Percentiles rank a stretch among this genome's conserved stretches.
These are phyloP conservation scores for Eupleurogrammus muticus DNA, from an alignment of 2,797 vertebrate genomes.

Conservation along the genomic window DNA sequence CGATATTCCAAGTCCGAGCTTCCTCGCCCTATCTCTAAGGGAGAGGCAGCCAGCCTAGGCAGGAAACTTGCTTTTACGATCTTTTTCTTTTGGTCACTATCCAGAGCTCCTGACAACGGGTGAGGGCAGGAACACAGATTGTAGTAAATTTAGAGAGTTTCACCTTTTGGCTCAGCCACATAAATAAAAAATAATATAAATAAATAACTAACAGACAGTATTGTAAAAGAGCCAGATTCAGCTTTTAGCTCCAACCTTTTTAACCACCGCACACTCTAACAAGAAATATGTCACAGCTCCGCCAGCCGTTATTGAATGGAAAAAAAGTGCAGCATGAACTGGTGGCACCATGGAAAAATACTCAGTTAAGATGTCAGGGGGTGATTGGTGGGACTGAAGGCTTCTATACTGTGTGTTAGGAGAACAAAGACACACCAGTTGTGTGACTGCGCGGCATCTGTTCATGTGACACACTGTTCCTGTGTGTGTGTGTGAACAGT, in stretches of 20 bases:
- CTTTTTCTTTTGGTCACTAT: too few species aligned
- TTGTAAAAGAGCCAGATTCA: neutral
- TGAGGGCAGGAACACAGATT: too few species aligned
- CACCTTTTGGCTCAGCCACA: too few species aligned
- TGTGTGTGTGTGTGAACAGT: slow-evolving; percentile 18
- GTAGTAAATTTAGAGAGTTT: too few species aligned
- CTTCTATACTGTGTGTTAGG: neutral
- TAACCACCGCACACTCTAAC: slow-evolving; percentile 11
- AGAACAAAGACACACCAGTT: slow-evolving; percentile 11
- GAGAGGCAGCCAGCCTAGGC: too few species aligned
- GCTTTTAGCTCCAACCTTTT: slow-evolving; percentile 39
- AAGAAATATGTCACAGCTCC: slow-evolving; percentile 32
- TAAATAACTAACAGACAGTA: too few species aligned
- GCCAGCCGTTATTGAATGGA: slow-evolving; percentile 32
- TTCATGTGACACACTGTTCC: slow-evolving; percentile 11
- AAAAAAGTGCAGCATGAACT: slow-evolving; percentile 25
- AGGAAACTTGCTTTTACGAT: too few species aligned
- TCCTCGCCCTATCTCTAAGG: too few species aligned
- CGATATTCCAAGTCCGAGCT: too few species aligned
- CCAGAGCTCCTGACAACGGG: too few species aligned
- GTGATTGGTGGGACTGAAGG: slow-evolving; percentile 52
- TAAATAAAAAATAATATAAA: too few species aligned
- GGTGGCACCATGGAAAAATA: slow-evolving; percentile 49
- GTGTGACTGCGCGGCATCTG: slow-evolving; percentile 12
- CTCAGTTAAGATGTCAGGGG: slow-evolving; percentile 42